Base-by-base conservation (phyloP, 1,140 invertebrate genomes). In the Pogonognathellus flavescens region DNA sequence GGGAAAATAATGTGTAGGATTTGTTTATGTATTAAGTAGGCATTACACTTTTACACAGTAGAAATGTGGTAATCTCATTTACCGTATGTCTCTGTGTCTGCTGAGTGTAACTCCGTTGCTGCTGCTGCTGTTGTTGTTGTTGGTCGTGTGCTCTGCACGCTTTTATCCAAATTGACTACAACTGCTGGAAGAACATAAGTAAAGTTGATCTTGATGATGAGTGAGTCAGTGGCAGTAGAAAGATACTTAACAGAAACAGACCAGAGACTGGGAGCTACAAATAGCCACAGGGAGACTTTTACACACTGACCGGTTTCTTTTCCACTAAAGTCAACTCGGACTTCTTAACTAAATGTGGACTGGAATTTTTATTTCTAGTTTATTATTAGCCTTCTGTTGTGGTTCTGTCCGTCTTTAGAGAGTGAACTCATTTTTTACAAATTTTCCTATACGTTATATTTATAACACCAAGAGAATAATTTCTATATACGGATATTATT, bases 81-180 rank as follows among this genome's bases (percentile, higher is more conserved):
- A 50, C 70, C 70, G 70, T 76, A 31, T 72, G 66, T 72, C 11
- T 31, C 7, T 72, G n/a, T n/a, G n/a, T n/a, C n/a, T n/a, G n/a
- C n/a, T n/a, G n/a, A n/a, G n/a, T n/a, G n/a, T n/a, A n/a, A n/a
- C n/a, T n/a, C n/a, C n/a, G n/a, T n/a, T n/a, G n/a, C 57, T 18
- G 57, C 13, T 18, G n/a, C 57, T 16, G 57, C 18, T 53, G 7
- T 53, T 13, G 7, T 53, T 53, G 7, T 53, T 13, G 57, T 11
- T 41, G 16, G 66, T 72, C 66, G 66, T 72, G 66, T 72, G 66
- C 66, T 72, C 5, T 72, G 66, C 66, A 72, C 66, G 66, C 66
- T 72, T 22, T 66, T 7, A 59, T 18, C 57, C 13, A 59, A 59
- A 59, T 59, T 59, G 16, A 59, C 20, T 59, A 18, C 25, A 10